Evolutionary conservation across 2,888 invertebrate genomes (phyloP), one percentile per base, ranked within the genome.

Genomic region (Torymus texanus): DNA sequence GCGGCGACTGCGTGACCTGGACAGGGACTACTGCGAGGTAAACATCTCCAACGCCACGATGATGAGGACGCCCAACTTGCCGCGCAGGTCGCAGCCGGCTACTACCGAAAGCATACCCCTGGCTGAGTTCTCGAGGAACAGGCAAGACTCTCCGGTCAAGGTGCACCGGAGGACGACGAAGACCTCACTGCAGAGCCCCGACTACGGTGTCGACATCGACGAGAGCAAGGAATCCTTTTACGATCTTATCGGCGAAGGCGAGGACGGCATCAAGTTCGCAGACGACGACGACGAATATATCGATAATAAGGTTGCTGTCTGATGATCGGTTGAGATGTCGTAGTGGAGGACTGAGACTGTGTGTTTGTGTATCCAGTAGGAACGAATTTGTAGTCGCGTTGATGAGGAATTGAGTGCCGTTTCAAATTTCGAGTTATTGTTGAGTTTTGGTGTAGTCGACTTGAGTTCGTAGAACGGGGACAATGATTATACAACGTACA

Each of bases 251-350:
- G 86, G 85, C 11, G 87, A 87, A 68, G 87, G 86, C 71, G 87
- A 87, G 68, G 86, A 88, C 51, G 87, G 83, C 50, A 84, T 90
- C 61, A 89, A 87, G 82, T 90, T 89, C 76, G 89, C 87, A 21
- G 90, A 89, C 62, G 89, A 90, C 50, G 87, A 87, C 41, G 87
- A 88, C 5, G 88, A 88, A 12, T 87, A 86, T 71, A 82, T 89
- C 41, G 88, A 88, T 82, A 88, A 88, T 85, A 88, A 88, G 82
- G 82, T 84, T 11, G 84, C 82, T 53, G 84, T 84, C 81, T 87
- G 84, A 85, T 81, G 16, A n/a, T 66, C 41, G 58, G 76, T 8
- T 41, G 41, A 41, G 41, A 1, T 41, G 8, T 41, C 41, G 41
- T 41, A 41, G 41, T 8, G 41, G 8, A 5, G 5, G 41, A 41